Evolutionary conservation across 2,113 vertebrate species (phyloP).

Genomic region (Orthonyx spaldingii): DNA sequence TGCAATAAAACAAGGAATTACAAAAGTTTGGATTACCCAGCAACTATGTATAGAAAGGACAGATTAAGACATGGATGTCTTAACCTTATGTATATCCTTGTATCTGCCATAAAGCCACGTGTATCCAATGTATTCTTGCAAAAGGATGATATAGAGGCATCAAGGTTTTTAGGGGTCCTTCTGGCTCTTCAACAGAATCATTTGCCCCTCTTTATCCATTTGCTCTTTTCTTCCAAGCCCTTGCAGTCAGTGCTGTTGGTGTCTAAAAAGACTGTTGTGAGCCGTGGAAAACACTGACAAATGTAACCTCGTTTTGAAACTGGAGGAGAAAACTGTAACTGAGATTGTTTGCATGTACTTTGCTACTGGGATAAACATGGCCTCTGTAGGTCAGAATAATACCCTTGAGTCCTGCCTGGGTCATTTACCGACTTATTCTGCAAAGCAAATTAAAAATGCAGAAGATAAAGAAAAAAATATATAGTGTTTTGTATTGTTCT

Average conservation of each 20-base stretch:
- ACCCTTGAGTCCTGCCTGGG: neutral
- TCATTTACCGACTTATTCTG: neutral
- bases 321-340: neutral
- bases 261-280: neutral
- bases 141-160: neutral
- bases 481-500: neutral
- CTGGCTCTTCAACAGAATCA: neutral
- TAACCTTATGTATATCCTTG: neutral
- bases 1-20: neutral
- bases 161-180: neutral
- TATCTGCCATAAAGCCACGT: neutral
- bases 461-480: neutral
- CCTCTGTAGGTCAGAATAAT: neutral
- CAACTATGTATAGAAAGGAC: neutral
- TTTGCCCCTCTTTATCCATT: neutral
- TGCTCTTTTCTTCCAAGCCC: neutral
- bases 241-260: neutral
- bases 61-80: neutral
- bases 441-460: slow-evolving; percentile 22
- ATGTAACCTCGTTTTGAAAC: neutral
- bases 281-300: neutral
- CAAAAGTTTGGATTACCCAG: neutral
- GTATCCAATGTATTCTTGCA: neutral
- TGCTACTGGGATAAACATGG: slow-evolving; percentile 3
- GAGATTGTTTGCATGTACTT: neutral